Evolutionary conservation across 23 tunicate species (phyloP), one percentile per base, ranked within the genome.

Genomic region (Botrylloides violaceus): DNA sequence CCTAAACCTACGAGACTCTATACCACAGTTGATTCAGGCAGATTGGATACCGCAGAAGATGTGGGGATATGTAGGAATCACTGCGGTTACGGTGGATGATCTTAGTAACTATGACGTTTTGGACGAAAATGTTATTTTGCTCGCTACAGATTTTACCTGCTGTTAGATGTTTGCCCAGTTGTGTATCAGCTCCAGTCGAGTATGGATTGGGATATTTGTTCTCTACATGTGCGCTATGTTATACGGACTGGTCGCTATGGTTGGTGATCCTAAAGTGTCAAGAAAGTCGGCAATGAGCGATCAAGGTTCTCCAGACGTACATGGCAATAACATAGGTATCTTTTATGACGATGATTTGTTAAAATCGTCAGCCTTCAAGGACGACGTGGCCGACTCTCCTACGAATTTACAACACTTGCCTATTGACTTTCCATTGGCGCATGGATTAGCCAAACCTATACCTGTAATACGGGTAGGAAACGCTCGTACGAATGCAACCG

Each of bases 141-240:
- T n/a, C n/a, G n/a, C n/a, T n/a, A n/a, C n/a, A n/a, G n/a, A n/a
- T n/a, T n/a, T n/a, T n/a, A n/a, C n/a, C 53, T 43, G 53, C 15
- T 15, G 15, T 43, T 43, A 43, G 53, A 43, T 43, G 53, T 43
- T 43, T 9, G 53, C 15, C 53, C 34, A 63, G 33, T 9, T 63
- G 32, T 6, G 32, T 9, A 34, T 63, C 9, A 33, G 70, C 23
- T 68, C 74, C 26, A 43, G 74, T 43, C 74, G 74, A 4, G 57
- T 43, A 37, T 68, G 74, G 74, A 22, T 43, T 0, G 74, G 49
- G 4, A 39, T 68, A 36, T 43, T 68, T 19, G 29, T 43, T 23
- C 6, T 68, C 26, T 68, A 68, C 74, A 68, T 26, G 30, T 68
- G 56, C 47, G 56, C 74, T n/a, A 68, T 68, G 74, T 24, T 68